A percentile compares a stretch with the other conserved stretches of the same genome.
Conservation (phyloP, 1,140 invertebrate species). For the Archivesica marissinica region DNA sequence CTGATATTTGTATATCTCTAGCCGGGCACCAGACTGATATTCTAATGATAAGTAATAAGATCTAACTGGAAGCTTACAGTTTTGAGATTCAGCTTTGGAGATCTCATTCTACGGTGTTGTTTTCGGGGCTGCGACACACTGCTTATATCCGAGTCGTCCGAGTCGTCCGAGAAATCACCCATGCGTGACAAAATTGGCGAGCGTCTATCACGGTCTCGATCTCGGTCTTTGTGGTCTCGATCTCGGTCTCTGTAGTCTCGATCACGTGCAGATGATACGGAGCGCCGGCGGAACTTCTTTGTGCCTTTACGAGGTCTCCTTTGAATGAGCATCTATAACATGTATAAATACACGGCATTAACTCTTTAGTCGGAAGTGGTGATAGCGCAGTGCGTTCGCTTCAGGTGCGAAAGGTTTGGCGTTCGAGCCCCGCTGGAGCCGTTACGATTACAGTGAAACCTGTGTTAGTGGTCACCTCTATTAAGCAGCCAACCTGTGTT, state of each 20-base stretch:
- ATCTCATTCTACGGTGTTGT: conserved; percentile 28
- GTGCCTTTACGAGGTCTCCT: conserved; percentile 67
- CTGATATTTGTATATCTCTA: too few relatives aligned
- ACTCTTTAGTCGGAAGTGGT: too few relatives aligned
- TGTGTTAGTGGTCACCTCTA: too few relatives aligned
- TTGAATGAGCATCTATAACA: conserved; percentile 78
- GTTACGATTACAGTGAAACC: too few relatives aligned
- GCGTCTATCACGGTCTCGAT: conserved; percentile 18
- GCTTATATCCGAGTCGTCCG: conserved; percentile 60
- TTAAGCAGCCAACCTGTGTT: too few relatives aligned
- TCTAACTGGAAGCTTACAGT: conserved; percentile 31
- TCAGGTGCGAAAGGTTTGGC: too few relatives aligned
- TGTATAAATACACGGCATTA: background rate
- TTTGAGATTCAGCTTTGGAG: conserved; percentile 54
- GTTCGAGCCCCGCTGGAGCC: too few relatives aligned
- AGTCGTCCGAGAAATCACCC: conserved; percentile 55
- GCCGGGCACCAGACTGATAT: too few relatives aligned
- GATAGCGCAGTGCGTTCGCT: too few relatives aligned
- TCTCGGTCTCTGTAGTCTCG: background rate
- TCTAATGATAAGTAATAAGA: background rate
- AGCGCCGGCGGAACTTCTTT: conserved; percentile 55
- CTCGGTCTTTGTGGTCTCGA: background rate
- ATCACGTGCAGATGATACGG: conserved; percentile 9
- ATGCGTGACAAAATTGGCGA: conserved; percentile 58
- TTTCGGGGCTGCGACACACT: conserved; percentile 54